Evolutionary conservation across 2,797 vertebrate species (phyloP).

Genomic region (Silurus lanzhouensis): DNA sequence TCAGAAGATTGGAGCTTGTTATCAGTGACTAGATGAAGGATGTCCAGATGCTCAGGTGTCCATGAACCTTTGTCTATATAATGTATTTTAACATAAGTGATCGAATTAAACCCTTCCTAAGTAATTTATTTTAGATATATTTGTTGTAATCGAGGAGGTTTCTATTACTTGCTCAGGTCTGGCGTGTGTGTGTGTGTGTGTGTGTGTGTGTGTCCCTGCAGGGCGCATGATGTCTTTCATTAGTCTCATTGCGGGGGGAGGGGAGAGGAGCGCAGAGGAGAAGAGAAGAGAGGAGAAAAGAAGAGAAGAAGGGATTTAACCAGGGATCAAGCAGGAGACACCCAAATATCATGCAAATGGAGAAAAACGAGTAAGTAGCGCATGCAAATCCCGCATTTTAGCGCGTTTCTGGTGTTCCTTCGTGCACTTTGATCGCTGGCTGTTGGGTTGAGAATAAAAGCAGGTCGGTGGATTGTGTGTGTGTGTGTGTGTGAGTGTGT

Average conservation of each 20-base stretch:
- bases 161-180: background rate
- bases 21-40: no score
- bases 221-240: conserved; percentile 81
- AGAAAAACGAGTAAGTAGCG: conserved; percentile 84
- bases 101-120: no score
- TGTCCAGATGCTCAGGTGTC: no score
- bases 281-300: conserved; percentile 43
- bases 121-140: no score
- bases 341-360: conserved; percentile 79
- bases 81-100: no score
- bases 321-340: conserved; percentile 68
- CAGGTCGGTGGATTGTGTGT: background rate
- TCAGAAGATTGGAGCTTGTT: no score
- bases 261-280: conserved; percentile 80
- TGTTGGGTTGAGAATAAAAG: conserved; percentile 1
- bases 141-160: background rate
- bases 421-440: background rate
- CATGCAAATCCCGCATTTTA: background rate
- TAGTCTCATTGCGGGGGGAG: conserved; percentile 81
- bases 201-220: conserved; percentile 65
- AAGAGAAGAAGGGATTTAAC: conserved; percentile 78
- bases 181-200: background rate
- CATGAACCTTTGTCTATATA: no score
- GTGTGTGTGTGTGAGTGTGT: background rate
- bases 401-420: background rate